Evolutionary conservation across 2,888 invertebrate genomes (phyloP).

Genomic region (Campoplex nolae): DNA sequence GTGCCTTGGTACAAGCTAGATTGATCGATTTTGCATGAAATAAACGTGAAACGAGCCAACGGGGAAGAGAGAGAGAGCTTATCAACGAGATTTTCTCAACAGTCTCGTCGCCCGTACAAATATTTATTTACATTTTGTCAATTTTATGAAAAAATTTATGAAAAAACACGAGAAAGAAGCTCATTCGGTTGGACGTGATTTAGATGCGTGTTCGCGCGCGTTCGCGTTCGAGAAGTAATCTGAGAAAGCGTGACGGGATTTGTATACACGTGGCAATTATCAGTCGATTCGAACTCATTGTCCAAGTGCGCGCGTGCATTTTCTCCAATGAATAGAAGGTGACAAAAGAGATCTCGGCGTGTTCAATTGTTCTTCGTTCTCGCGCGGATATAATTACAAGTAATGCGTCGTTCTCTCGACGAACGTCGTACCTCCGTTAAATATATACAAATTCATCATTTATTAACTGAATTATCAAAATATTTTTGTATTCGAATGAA

Average conservation of each 20-base stretch:
- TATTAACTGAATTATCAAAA: background rate
- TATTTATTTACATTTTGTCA: conserved; percentile 14
- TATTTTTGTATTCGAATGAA: background rate
- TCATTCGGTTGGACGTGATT: no score
- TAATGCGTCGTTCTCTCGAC: background rate
- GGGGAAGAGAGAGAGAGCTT: background rate
- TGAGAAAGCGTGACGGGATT: conserved; percentile 61
- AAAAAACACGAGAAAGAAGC: background rate
- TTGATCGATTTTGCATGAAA: conserved; percentile 15
- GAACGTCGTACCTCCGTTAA: background rate
- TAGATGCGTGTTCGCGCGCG: conserved; percentile 6
- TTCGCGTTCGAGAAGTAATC: conserved; percentile 59
- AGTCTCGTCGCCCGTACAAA: conserved; percentile 4
- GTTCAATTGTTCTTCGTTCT: background rate
- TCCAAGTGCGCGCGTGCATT: conserved; percentile 10
- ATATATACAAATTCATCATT: background rate
- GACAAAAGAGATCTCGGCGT: conserved; percentile 4
- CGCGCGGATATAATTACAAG: background rate
- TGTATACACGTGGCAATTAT: conserved; percentile 32
- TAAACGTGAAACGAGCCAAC: conserved; percentile 48
- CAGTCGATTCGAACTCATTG: conserved; percentile 28
- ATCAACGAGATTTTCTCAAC: conserved; percentile 5
- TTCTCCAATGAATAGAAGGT: conserved; percentile 10
- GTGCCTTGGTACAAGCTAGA: background rate
- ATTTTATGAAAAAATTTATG: conserved; percentile 21